A percentile compares a stretch with the other conserved stretches of the same genome.
phyloP scores from a whole-genome alignment of 2,888 invertebrate genomes.

The Brachylomia viminalis region DNA sequence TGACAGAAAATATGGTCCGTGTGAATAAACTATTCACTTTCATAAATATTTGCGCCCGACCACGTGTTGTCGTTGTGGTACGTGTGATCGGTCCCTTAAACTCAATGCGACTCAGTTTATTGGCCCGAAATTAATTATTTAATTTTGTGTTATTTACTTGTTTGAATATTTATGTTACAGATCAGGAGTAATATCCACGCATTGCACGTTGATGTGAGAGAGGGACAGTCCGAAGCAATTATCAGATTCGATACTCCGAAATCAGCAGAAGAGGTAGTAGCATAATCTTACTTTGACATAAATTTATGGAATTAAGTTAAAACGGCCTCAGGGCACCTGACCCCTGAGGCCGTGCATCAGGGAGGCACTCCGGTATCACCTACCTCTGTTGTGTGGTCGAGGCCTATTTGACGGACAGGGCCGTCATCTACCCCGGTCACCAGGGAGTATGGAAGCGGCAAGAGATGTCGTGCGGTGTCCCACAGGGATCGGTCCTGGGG shows the following conservation, averaged over 20 bases:
- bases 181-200: constrained; percentile 91
- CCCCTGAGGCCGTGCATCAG: no score
- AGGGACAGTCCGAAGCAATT: constrained; percentile 92
- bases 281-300: not conserved
- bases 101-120: not conserved
- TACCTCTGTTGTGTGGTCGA: no score
- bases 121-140: not conserved
- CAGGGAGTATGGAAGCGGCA: no score
- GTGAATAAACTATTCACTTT: no score
- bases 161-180: constrained; percentile 76
- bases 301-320: not conserved
- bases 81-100: not conserved
- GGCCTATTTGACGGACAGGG: no score
- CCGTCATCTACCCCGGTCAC: no score
- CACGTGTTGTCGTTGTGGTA: no score
- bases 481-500: no score
- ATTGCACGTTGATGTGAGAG: constrained; percentile 95
- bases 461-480: no score
- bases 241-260: constrained; percentile 91
- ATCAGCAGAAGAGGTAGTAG: constrained; percentile 84
- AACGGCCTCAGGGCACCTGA: not conserved
- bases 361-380: no score
- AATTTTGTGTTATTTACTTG: not conserved
- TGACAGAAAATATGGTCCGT: no score
- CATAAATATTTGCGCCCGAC: no score